These are phyloP conservation scores for Drosophila hydei DNA, from an alignment of 1,140 invertebrate species.

Conservation along the genomic window DNA sequence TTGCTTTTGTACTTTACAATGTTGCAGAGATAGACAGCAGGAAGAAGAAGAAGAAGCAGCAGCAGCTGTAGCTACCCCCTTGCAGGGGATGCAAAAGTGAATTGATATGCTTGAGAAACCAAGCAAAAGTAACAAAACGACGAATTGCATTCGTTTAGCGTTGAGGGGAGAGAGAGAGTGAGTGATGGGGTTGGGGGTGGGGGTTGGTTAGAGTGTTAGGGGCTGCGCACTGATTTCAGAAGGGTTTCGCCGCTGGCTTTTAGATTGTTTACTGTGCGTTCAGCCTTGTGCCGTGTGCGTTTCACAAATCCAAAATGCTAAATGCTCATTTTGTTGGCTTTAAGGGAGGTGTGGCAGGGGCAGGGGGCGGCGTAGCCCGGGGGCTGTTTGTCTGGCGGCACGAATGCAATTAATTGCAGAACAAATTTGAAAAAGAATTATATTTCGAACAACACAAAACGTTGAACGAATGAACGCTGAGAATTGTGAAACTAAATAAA, in stretches of 20 bases:
- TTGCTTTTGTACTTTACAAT: conserved; percentile 49
- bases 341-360: no score
- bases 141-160: conserved; percentile 56
- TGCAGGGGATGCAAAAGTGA: conserved; percentile 62
- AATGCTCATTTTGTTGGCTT: conserved; percentile 76
- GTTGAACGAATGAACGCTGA: no score
- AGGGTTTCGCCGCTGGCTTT: conserved; percentile 42
- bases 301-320: conserved; percentile 67
- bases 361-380: no score
- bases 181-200: conserved; percentile 7
- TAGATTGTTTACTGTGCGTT: conserved; percentile 15
- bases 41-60: conserved; percentile 5
- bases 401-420: conserved; percentile 44
- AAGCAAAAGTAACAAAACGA: conserved; percentile 72
- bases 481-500: not conserved
- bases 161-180: not conserved
- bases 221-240: conserved; percentile 59
- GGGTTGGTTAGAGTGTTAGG: conserved; percentile 13
- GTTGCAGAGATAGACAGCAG: conserved; percentile 37
- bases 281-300: conserved; percentile 7
- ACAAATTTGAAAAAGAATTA: conserved; percentile 35
- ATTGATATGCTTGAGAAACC: conserved; percentile 82
- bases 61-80: conserved; percentile 42
- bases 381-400: conserved; percentile 12
- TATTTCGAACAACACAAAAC: no score